Evolutionary conservation across 2,797 vertebrate species (phyloP).

Genomic region (Tragelaphus eurycerus): DNA sequence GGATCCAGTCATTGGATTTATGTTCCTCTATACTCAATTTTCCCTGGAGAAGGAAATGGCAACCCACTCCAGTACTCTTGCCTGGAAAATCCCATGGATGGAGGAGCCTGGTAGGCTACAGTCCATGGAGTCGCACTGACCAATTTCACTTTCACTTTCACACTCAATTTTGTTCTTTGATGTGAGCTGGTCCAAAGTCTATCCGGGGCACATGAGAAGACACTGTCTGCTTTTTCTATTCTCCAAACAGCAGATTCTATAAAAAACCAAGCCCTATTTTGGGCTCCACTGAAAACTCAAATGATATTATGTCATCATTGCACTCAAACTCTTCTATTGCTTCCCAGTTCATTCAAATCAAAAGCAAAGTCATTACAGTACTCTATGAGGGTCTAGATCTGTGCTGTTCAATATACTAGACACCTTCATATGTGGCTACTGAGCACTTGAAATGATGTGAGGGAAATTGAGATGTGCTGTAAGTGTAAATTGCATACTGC

Average conservation of each 20-base stretch:
- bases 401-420: neutral
- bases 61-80: too few species aligned
- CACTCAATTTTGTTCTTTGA: neutral
- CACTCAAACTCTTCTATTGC: neutral
- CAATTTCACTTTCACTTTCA: neutral
- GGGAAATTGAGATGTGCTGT: neutral
- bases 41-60: neutral
- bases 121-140: too few species aligned
- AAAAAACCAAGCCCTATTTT: neutral
- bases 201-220: neutral
- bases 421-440: neutral
- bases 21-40: neutral
- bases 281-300: neutral
- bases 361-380: neutral
- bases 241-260: neutral
- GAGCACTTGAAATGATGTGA: neutral
- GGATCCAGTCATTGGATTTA: neutral
- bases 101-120: too few species aligned
- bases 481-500: neutral
- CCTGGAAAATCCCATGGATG: too few species aligned
- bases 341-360: neutral
- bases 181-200: neutral
- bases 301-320: neutral
- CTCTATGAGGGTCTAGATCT: neutral
- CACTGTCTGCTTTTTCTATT: neutral